phyloP scores from a whole-genome alignment of 2,888 invertebrate species.

The Athrips mouffetella region DNA sequence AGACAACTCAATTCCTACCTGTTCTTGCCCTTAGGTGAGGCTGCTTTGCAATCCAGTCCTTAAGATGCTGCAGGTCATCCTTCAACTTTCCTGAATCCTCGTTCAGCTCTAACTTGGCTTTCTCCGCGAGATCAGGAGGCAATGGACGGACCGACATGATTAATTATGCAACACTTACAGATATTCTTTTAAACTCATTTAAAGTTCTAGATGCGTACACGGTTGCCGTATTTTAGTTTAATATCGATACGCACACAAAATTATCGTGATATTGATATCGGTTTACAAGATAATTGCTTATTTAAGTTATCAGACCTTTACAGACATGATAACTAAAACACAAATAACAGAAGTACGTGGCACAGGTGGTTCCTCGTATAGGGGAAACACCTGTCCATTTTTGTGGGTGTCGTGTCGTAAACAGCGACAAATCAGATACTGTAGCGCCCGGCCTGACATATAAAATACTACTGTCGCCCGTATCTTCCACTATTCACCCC shows the following conservation, averaged over 20 bases:
- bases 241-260: slow-evolving; percentile 4
- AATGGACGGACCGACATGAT: slow-evolving; percentile 30
- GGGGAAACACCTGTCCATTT: too few relatives aligned
- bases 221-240: background rate
- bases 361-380: too few relatives aligned
- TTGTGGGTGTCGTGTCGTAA: too few relatives aligned
- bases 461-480: too few relatives aligned
- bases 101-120: slow-evolving; percentile 64
- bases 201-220: background rate
- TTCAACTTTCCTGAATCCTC: slow-evolving; percentile 63
- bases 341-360: too few relatives aligned
- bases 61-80: slow-evolving; percentile 61
- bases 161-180: too few relatives aligned
- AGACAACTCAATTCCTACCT: slow-evolving; percentile 33
- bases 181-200: too few relatives aligned
- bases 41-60: slow-evolving; percentile 73
- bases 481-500: too few relatives aligned
- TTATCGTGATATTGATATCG: slow-evolving; percentile 1
- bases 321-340: too few relatives aligned
- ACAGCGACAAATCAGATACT: too few relatives aligned
- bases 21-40: slow-evolving; percentile 65
- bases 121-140: slow-evolving; percentile 35
- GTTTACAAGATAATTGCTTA: background rate
- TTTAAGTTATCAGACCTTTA: too few relatives aligned
- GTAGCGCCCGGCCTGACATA: too few relatives aligned